phyloP scores from a whole-genome alignment of 1,140 invertebrate species.

The Ptiloglossa arizonensis region DNA sequence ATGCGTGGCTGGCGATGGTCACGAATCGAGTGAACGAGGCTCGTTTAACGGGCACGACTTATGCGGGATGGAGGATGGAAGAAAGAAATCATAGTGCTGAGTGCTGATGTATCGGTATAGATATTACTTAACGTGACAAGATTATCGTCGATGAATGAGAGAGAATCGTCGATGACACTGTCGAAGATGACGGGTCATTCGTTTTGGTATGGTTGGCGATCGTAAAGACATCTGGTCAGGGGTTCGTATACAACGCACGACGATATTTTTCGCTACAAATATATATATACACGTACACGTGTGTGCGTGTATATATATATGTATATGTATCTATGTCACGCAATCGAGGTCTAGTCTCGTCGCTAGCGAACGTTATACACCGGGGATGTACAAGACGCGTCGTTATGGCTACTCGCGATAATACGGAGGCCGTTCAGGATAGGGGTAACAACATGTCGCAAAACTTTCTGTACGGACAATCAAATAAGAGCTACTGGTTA shows the following conservation, averaged over 20 bases:
- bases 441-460: slow-evolving; percentile 42
- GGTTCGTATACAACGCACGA: not conserved
- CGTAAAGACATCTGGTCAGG: not conserved
- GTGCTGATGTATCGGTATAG: no score
- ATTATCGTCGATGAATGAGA: slow-evolving; percentile 1
- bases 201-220: not conserved
- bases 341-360: not conserved
- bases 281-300: no score
- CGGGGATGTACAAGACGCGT: not conserved
- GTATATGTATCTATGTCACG: not conserved
- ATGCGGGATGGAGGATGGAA: slow-evolving; percentile 9
- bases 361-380: not conserved
- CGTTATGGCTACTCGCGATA: slow-evolving; percentile 19
- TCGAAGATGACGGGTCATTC: not conserved
- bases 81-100: slow-evolving; percentile 13
- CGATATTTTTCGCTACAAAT: no score
- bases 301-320: no score
- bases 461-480: slow-evolving; percentile 51
- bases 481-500: slow-evolving; percentile 63
- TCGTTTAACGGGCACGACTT: not conserved
- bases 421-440: slow-evolving; percentile 19
- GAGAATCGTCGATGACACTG: not conserved
- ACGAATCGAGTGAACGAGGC: slow-evolving; percentile 8
- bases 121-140: not conserved
- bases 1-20: slow-evolving; percentile 9